Evolutionary conservation across 2,888 invertebrate species (phyloP).

Genomic region (Sipunculus nudus): DNA sequence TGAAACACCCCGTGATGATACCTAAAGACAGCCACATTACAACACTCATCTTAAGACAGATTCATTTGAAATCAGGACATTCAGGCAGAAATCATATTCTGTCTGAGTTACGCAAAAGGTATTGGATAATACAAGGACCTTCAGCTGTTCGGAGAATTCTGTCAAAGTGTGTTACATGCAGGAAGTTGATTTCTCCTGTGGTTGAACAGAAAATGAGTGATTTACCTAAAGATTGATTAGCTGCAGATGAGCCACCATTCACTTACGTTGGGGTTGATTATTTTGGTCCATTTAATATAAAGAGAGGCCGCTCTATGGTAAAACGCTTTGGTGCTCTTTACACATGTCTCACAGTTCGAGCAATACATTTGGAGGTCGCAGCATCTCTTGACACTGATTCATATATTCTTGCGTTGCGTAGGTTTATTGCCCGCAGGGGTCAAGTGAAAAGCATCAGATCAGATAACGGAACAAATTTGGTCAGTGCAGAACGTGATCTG

Average conservation of each 20-base stretch:
- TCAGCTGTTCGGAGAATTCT: no score
- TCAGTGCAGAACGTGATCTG: not conserved
- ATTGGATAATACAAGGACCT: slow-evolving; percentile 6
- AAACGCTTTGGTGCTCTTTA: not conserved
- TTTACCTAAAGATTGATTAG: not conserved
- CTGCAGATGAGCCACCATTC: not conserved
- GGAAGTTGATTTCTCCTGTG: no score
- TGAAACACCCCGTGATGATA: not conserved
- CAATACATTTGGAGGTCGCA: slow-evolving; percentile 7
- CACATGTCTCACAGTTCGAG: not conserved
- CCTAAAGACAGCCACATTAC: no score
- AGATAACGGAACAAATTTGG: slow-evolving; percentile 5
- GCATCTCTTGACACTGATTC: slow-evolving; percentile 1
- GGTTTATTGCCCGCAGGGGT: slow-evolving; percentile 4
- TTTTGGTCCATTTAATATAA: slow-evolving; percentile 1
- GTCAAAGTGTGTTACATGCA: no score
- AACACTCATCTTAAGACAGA: no score
- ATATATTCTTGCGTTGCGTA: slow-evolving; percentile 2
- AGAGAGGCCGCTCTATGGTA: not conserved
- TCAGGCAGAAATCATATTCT: not conserved
- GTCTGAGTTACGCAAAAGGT: not conserved
- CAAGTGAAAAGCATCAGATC: not conserved
- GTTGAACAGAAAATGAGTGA: no score
- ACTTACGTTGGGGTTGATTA: not conserved
- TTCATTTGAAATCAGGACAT: no score